Evolutionary conservation across 2,888 invertebrate species (phyloP), one percentile per base, ranked within the genome.

Genomic region (Chymomyza procnemis): DNA sequence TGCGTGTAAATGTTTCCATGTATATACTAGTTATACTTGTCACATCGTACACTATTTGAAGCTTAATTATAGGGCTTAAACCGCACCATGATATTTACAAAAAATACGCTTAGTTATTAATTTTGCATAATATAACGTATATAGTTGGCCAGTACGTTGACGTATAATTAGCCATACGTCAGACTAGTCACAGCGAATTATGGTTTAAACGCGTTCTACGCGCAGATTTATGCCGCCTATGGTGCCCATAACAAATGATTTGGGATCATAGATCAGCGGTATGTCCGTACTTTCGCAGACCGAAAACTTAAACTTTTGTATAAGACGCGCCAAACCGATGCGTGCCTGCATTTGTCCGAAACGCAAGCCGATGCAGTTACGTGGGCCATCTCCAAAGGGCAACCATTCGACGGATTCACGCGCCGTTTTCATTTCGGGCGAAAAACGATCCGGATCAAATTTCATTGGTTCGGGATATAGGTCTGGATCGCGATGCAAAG

Each of bases 361-460:
- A 30, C 91, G 83, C 75, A 87, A 67, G 2, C 90, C 91, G 50
- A 90, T 76, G 63, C 91, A 90, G 61, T 88, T 89, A 0, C 90
- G 72, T 0, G 90, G 90, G 0, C 90, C 91, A 48, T 90, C 89
- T 1, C 91, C 90, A 52, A 91, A 91, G 0, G 90, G 83, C 47
- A 90, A 63, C 87, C 87, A 90, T 9, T 88, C 77, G 0, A 86
- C 76, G 0, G 88, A 82, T 57, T 93, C 92, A 56, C 93, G 87
- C 48, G 91, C 91, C 0, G 91, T 89, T 61, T 93, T 93, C 58
- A 92, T 92, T 67, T 93, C 93, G 1, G 92, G 89, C 0, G 91
- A 88, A 85, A 94, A 94, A 73, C 94, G 90, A 0, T 94, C 93
- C 0, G 94, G 94, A 67, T 93, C 92, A 64, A 94, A 94, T 18